A percentile compares a stretch with the other conserved stretches of the same genome.
These are phyloP conservation scores for Zeus faber DNA, from an alignment of 2,113 vertebrate genomes.

Conservation along the genomic window DNA sequence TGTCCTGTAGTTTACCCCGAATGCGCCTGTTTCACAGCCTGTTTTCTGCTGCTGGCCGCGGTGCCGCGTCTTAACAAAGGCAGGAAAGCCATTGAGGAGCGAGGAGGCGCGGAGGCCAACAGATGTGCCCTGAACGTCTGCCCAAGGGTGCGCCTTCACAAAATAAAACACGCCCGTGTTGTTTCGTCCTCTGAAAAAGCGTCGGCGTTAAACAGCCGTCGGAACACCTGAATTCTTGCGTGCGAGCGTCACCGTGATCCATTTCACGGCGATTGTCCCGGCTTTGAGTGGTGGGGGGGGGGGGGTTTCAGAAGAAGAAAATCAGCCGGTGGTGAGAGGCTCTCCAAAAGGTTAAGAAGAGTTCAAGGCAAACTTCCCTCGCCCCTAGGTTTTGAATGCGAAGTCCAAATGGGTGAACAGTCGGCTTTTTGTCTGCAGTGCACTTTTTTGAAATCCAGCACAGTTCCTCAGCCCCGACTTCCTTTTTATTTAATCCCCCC, in stretches of 20 bases:
- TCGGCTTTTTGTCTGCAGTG: constrained; percentile 63
- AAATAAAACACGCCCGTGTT: constrained; percentile 17
- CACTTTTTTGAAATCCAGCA: constrained; percentile 59
- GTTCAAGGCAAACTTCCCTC: constrained; percentile 53
- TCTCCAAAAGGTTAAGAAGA: constrained; percentile 57
- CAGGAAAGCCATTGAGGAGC: constrained; percentile 64
- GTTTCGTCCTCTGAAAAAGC: constrained; percentile 24
- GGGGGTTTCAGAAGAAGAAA: neutral
- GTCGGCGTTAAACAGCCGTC: constrained; percentile 3
- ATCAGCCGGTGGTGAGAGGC: constrained; percentile 23
- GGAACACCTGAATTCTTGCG: constrained; percentile 5
- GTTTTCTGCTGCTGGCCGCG: constrained; percentile 36
- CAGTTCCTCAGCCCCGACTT: constrained; percentile 59
- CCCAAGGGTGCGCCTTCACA: constrained; percentile 27
- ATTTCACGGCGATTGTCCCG: constrained; percentile 1
- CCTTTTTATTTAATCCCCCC: constrained; percentile 71
- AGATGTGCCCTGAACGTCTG: constrained; percentile 41
- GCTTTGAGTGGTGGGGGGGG: neutral
- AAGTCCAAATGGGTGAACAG: constrained; percentile 60
- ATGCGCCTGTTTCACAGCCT: constrained; percentile 42
- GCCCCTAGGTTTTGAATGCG: constrained; percentile 36
- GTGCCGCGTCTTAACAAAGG: constrained; percentile 67
- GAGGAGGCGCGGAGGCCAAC: constrained; percentile 57
- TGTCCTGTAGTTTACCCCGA: constrained; percentile 47
- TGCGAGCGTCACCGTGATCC: constrained; percentile 5